Conservation (phyloP, 2,888 invertebrate species). For the Drosophila sordidapex region DNA sequence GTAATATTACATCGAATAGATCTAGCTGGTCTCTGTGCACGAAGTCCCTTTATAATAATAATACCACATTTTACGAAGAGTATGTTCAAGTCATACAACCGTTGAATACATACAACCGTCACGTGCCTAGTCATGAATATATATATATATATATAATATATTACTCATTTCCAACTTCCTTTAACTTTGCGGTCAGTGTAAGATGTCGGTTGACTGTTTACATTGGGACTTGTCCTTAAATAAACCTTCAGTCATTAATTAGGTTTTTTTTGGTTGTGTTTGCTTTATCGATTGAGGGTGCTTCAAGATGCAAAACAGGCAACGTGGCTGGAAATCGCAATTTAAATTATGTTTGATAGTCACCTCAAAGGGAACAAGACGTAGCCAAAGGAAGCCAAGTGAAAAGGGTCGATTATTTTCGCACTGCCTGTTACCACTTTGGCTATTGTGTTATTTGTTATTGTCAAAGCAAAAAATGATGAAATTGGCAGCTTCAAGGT, state of each 20-base stretch:
- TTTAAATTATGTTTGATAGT: conserved; percentile 64
- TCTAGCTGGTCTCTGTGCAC: neutral
- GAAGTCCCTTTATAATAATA: neutral
- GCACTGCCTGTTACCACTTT: neutral
- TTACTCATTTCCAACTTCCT: neutral
- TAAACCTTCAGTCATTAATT: conserved; percentile 29
- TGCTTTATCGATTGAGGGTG: conserved; percentile 59
- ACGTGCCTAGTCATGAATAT: neutral
- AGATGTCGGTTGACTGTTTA: conserved; percentile 55
- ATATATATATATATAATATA: neutral
- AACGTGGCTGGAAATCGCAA: conserved; percentile 46
- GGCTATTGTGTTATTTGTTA: conserved; percentile 53
- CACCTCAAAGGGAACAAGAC: conserved; percentile 3
- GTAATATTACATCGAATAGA: neutral
- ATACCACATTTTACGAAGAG: neutral
- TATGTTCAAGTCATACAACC: neutral
- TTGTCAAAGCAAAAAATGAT: conserved; percentile 70
- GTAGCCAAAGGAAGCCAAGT: neutral
- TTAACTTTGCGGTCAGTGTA: neutral
- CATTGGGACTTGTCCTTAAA: conserved; percentile 30
- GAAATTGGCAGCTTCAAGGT: conserved; percentile 63
- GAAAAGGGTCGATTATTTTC: conserved; percentile 27
- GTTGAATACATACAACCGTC: neutral
- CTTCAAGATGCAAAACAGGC: neutral
- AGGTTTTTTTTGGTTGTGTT: conserved; percentile 39